Conservation (phyloP, 2,888 invertebrate genomes). For the Tillus elongatus region DNA sequence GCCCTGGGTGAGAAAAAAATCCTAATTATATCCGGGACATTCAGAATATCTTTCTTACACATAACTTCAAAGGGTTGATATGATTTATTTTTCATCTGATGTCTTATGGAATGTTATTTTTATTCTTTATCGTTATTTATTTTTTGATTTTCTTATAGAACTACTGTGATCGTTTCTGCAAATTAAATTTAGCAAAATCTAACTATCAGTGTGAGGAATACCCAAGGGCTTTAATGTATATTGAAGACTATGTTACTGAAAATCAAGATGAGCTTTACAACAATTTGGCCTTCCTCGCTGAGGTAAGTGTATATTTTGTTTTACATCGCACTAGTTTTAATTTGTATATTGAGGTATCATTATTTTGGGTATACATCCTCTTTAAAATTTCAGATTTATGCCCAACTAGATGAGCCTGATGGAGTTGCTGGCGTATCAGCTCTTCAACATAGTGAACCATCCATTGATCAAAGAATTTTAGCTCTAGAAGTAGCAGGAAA, state of each 20-base stretch:
- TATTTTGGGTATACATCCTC: neutral
- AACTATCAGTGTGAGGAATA: conserved; percentile 68
- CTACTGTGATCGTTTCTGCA: no score
- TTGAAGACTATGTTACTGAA: conserved; percentile 62
- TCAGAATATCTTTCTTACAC: no score
- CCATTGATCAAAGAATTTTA: conserved; percentile 72
- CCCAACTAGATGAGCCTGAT: conserved; percentile 81
- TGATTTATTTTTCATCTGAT: no score
- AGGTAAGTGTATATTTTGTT: conserved; percentile 24
- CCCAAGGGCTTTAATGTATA: conserved; percentile 64
- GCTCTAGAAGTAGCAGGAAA: conserved; percentile 78
- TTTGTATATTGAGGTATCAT: no score
- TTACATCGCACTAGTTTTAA: neutral
- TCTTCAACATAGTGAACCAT: conserved; percentile 65
- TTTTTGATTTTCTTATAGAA: conserved; percentile 23
- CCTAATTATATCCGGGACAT: no score
- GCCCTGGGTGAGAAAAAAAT: no score
- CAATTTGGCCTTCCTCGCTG: conserved; percentile 56
- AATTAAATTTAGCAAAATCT: conserved; percentile 58
- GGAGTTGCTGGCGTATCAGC: conserved; percentile 75
- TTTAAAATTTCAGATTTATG: conserved; percentile 57
- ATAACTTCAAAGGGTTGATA: no score
- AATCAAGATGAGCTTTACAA: conserved; percentile 48
- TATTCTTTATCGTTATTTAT: conserved; percentile 2
- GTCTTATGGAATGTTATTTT: no score